Evolutionary conservation across 2,888 invertebrate genomes (phyloP), one percentile per base, ranked within the genome.

Genomic region (Epirrhoe alternata): DNA sequence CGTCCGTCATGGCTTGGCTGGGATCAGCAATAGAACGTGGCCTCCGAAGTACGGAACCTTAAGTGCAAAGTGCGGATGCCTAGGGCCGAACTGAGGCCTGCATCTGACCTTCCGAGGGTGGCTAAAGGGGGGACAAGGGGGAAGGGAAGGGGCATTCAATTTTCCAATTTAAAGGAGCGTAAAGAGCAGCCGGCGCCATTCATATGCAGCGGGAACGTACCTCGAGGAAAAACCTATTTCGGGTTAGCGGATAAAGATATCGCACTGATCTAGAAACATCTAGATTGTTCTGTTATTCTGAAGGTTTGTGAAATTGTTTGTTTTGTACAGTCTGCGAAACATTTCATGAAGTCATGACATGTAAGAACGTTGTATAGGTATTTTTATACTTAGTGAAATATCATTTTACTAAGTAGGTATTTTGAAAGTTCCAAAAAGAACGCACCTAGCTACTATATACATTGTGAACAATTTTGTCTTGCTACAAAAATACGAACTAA

Each of bases 91-190:
- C 64, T 45, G 61, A 55, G 63, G 60, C 50, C 61, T 33, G 54
- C 38, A 42, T n/a, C 38, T 16, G 30, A 35, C 42, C 12, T 14
- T 12, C 38, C 38, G 47, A 1, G 16, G 47, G 24, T 24, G 47
- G 47, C 16, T 6, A 14, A 4, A 14, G 47, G 17, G 45, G 55
- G 6, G 50, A 16, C 0, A 60, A 5, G 45, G 53, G 58, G 12
- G 61, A 57, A 57, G 50, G 70, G 69, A 71, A 68, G 71, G 74
- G 68, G 74, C 76, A 77, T 80, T 74, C 80, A 80, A 82, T 82
- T 82, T 80, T 77, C 78, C 79, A 77, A 80, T 79, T 77, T 78
- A 78, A 76, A 79, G 74, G 63, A 73, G 79, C 80, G 79, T 76
- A 72, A 79, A 77, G 73, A 76, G 73, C 79, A 75, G 65, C 75